Base-by-base conservation (phyloP, 1,140 invertebrate genomes). In the Drosophila kanapiae region DNA sequence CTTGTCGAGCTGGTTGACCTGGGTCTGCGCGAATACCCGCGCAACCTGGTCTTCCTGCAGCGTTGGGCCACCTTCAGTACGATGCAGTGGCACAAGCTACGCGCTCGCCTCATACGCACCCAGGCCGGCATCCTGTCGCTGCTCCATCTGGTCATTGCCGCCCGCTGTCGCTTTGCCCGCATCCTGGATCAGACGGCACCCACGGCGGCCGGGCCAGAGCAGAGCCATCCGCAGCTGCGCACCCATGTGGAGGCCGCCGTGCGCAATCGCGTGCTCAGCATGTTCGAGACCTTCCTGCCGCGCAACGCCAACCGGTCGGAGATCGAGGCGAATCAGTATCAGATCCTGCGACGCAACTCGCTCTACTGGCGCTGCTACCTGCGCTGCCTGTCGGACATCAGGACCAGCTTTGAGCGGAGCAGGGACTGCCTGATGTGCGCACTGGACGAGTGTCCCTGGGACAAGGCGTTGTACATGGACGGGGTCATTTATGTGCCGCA, bases 401-500 rank as follows among this genome's bases (percentile, higher is more conserved):
- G 18, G 6, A 85, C 77, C 14, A 80, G 71, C 10, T 88, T 82
- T 43, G 90, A 83, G 58, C 83, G 72, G 16, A 91, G 93, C 67
- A 92, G 93, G 54, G 92, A 93, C 14, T 93, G 93, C 58, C 93
- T 95, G 48, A 93, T 95, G 63, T 82, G 82, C 58, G 94, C 94
- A 0, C 79, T 95, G 16, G 94, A 95, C 77, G 94, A 95, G 74
- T 96, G 95, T 80, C 96, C 96, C 8, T 96, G 96, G 96, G 93
- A 95, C 58, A 96, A 95, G 93, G 91, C 93, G 6, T 75, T 95
- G 8, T 95, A 95, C 63, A 92, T 94, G 60, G 93, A 94, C 60
- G 94, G 94, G 6, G 93, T 93, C 7, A 93, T 93, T 27, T 93
- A 93, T 72, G 93, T 94, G 27, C 94, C 94, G 6, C 93, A 94